Percentiles rank a stretch among this genome's conserved stretches.
Conservation (phyloP, 2,888 invertebrate genomes). For the Anoncus sp. region DNA sequence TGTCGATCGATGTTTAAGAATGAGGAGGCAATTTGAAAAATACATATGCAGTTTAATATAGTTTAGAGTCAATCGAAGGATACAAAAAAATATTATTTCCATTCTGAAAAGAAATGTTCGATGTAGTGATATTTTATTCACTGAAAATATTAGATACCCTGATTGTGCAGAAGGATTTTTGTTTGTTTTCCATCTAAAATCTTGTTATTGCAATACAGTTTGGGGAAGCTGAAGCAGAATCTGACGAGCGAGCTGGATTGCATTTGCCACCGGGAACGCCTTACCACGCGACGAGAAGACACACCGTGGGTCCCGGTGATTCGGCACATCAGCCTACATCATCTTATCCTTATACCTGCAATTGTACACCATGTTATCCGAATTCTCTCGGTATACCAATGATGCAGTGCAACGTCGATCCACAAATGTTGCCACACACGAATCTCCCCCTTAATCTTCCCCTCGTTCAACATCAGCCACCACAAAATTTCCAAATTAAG, state of each 20-base stretch:
- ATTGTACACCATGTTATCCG: slow-evolving; percentile 76
- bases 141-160: no score
- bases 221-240: slow-evolving; percentile 83
- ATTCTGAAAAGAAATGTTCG: no score
- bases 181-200: neutral
- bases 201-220: slow-evolving; percentile 76
- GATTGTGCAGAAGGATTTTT: no score
- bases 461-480: slow-evolving; percentile 92
- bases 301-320: slow-evolving; percentile 97
- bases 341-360: slow-evolving; percentile 79
- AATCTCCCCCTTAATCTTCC: slow-evolving; percentile 94
- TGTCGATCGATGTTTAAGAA: no score
- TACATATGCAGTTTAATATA: no score
- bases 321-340: slow-evolving; percentile 89
- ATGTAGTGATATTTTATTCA: no score
- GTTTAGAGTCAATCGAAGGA: no score
- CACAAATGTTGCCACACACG: slow-evolving; percentile 89
- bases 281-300: slow-evolving; percentile 89
- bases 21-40: no score
- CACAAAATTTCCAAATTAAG: slow-evolving; percentile 94
- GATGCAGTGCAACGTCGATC: slow-evolving; percentile 79
- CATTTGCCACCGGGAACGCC: slow-evolving; percentile 80
- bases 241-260: slow-evolving; percentile 79
- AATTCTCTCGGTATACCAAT: slow-evolving; percentile 76
- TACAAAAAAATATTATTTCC: no score